Conservation (phyloP, 2,797 vertebrate genomes). For the Myotis vivesi region DNA sequence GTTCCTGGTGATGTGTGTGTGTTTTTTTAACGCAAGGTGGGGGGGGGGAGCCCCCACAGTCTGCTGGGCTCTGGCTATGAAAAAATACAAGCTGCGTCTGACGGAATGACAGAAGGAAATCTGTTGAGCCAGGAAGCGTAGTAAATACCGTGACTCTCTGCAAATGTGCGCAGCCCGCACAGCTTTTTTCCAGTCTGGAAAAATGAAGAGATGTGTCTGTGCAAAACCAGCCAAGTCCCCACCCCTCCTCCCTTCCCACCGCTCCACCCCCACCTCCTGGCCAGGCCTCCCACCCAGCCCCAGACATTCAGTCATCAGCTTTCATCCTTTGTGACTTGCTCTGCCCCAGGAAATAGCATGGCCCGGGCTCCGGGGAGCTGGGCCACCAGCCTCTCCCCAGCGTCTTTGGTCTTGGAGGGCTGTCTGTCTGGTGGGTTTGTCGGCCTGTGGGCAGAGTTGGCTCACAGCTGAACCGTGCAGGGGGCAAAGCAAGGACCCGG, state of each 20-base stretch:
- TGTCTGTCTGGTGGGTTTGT: constrained; percentile 48
- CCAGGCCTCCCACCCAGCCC: constrained; percentile 69
- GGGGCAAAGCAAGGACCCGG: background rate
- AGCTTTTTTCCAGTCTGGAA: constrained; percentile 79
- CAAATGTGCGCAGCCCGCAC: constrained; percentile 72
- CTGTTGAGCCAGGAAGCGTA: constrained; percentile 76
- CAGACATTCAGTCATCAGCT: constrained; percentile 79
- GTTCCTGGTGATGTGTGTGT: constrained; percentile 41
- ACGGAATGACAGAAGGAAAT: constrained; percentile 79
- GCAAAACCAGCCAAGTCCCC: constrained; percentile 61
- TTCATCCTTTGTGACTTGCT: constrained; percentile 69
- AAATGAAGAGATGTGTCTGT: constrained; percentile 77
- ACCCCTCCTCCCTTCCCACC: constrained; percentile 51
- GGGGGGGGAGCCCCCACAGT: constrained; percentile 74
- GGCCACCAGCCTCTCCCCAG: constrained; percentile 3
- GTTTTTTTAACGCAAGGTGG: constrained; percentile 72
- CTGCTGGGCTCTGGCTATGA: constrained; percentile 75
- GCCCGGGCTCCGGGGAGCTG: constrained; percentile 58
- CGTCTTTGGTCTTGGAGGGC: constrained; percentile 38
- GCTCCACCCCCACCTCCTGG: constrained; percentile 61
- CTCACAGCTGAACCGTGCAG: background rate
- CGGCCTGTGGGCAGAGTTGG: background rate
- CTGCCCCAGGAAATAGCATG: constrained; percentile 70
- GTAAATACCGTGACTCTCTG: constrained; percentile 80
- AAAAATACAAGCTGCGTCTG: constrained; percentile 85